Evolutionary conservation across 2,888 invertebrate genomes (phyloP), one percentile per base, ranked within the genome.

Genomic region (Troglohyphantes excavatus): DNA sequence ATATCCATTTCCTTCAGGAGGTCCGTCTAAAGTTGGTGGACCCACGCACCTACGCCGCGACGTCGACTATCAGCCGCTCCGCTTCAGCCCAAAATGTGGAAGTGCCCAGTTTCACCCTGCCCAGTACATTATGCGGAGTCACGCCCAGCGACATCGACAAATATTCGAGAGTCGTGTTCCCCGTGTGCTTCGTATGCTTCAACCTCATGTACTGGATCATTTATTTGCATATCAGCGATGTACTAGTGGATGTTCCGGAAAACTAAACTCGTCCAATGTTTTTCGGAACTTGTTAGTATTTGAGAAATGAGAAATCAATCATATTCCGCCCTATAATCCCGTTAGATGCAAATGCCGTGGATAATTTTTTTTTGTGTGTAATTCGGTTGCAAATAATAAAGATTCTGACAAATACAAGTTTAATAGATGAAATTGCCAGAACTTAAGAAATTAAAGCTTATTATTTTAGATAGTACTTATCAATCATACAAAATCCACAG

Each of bases 121-220:
- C 86, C 23, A 92, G 89, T 73, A 91, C 87, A 23, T 61, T 92
- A 33, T 95, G 96, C 94, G 97, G 94, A 93, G 97, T 98, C 94
- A 98, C 98, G 93, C 98, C 98, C 90, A 98, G 98, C 94, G 98
- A 98, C 94, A 99, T 99, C 94, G 99, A 99, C 96, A 99, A 99
- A 95, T 99, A 99, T 94, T 98, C 99, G 91, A 96, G 99, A 93
- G 98, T 99, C 94, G 96, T 98, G 93, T 99, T 99, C 94, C 99
- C 99, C 83, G 97, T 98, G 93, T 97, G 98, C 95, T 99, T 99
- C 95, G 97, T 99, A 92, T 97, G 98, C 94, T 99, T 99, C 95
- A 99, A 99, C 95, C 96, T 98, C 92, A 98, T 98, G 98, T 98
- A 98, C 95, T 98, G 98, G 98, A 98, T 98, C 94, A 98, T 98